A percentile compares a stretch with the other conserved stretches of the same genome.
phyloP scores from a whole-genome alignment of 2,888 invertebrate species.

The Polia nebulosa region DNA sequence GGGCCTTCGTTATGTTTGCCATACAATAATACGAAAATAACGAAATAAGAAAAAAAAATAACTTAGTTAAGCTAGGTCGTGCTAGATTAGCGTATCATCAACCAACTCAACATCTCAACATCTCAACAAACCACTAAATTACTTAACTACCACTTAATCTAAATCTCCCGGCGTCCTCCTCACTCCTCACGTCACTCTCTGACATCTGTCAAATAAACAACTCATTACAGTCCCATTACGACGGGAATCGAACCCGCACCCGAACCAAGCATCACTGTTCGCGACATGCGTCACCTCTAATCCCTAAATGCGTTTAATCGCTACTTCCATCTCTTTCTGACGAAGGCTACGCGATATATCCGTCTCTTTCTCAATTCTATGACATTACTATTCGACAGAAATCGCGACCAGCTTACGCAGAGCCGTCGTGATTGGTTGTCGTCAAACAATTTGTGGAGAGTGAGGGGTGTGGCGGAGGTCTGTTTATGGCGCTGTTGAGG shows the following conservation, averaged over 20 bases:
- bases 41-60: too few species aligned
- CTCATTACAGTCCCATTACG: slow-evolving; percentile 77
- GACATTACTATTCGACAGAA: slow-evolving; percentile 70
- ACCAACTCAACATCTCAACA: background rate
- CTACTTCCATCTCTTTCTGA: slow-evolving; percentile 63
- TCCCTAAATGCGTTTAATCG: slow-evolving; percentile 76
- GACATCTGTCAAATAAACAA: slow-evolving; percentile 87
- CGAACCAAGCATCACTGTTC: slow-evolving; percentile 75
- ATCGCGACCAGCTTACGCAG: slow-evolving; percentile 57
- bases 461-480: slow-evolving; percentile 52
- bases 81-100: too few species aligned
- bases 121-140: background rate
- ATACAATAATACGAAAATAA: too few species aligned
- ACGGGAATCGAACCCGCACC: slow-evolving; percentile 74
- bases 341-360: slow-evolving; percentile 48
- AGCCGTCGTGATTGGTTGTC: slow-evolving; percentile 51
- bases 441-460: slow-evolving; percentile 40
- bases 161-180: slow-evolving; percentile 44
- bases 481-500: slow-evolving; percentile 50
- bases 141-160: slow-evolving; percentile 6
- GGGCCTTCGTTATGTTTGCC: too few species aligned
- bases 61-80: too few species aligned
- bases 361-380: slow-evolving; percentile 77
- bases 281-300: slow-evolving; percentile 79
- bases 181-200: slow-evolving; percentile 67